Evolutionary conservation across 2,113 vertebrate species (phyloP).

Genomic region (Zosterops borbonicus): DNA sequence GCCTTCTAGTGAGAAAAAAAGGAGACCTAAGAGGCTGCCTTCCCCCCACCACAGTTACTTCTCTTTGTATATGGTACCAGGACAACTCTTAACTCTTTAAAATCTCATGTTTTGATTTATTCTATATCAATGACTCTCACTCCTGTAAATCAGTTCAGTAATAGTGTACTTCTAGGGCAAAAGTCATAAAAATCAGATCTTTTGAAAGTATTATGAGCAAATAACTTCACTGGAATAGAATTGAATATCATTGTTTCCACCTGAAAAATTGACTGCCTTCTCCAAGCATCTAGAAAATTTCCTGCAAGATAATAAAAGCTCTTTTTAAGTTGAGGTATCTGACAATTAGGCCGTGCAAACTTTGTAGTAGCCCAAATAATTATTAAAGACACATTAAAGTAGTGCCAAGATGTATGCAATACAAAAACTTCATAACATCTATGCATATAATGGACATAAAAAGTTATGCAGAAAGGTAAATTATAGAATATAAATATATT

Average conservation of each 20-base stretch:
- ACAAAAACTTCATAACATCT: background rate
- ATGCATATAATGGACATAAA: background rate
- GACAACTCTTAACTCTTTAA: background rate
- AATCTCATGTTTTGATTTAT: background rate
- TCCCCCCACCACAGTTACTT: background rate
- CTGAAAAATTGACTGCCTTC: background rate
- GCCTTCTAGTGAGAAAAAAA: background rate
- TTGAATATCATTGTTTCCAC: background rate
- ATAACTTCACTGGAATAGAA: background rate
- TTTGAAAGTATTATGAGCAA: background rate
- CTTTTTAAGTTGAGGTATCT: background rate
- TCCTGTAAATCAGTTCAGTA: background rate
- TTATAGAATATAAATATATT: background rate
- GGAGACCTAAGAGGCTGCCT: background rate
- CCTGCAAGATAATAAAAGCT: background rate
- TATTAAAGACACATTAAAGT: background rate
- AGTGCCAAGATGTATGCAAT: background rate
- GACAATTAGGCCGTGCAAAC: background rate
- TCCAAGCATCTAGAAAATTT: background rate
- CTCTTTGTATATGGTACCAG: background rate
- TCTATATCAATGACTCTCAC: background rate
- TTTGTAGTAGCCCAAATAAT: background rate
- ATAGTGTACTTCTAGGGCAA: background rate
- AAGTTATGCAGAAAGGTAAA: background rate
- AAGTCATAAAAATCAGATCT: background rate